phyloP scores from a whole-genome alignment of 2,797 vertebrate genomes.

The Pseudopleuronectes americanus region DNA sequence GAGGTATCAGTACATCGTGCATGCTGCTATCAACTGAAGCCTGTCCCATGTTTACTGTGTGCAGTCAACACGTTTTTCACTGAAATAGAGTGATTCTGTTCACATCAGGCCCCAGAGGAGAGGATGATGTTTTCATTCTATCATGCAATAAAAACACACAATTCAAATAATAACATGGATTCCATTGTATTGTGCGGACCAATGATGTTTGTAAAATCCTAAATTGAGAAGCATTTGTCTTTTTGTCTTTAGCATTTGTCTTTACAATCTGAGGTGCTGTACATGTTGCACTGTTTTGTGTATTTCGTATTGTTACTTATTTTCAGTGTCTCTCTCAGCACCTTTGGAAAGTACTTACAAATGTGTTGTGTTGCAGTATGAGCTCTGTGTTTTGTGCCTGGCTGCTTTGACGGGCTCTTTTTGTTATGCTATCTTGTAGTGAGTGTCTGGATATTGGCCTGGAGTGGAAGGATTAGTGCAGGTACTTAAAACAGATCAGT shows the following conservation, averaged over 20 bases:
- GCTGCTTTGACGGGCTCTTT: conserved; percentile 38
- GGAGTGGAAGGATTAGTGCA: conserved; percentile 57
- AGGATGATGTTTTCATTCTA: neutral
- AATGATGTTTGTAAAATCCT: neutral
- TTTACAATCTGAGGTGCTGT: neutral
- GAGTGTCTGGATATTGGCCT: conserved; percentile 54
- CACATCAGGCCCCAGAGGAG: neutral
- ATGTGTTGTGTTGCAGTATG: conserved; percentile 22
- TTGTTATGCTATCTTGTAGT: conserved; percentile 41
- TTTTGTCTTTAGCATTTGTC: neutral
- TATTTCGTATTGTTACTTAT: neutral
- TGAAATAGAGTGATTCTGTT: neutral
- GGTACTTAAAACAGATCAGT: conserved; percentile 53
- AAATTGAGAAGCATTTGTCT: neutral
- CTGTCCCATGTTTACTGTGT: neutral
- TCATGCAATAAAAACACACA: neutral
- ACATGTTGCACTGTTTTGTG: neutral
- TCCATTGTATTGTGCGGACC: neutral
- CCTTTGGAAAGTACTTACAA: conserved; percentile 25
- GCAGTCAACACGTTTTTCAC: neutral
- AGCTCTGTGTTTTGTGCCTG: conserved; percentile 18
- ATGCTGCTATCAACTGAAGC: neutral
- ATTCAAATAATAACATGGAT: neutral
- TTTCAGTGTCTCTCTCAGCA: neutral
- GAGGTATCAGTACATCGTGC: neutral